These are phyloP conservation scores for Epinephelus awoara DNA, from an alignment of 2,797 vertebrate species.

Conservation along the genomic window DNA sequence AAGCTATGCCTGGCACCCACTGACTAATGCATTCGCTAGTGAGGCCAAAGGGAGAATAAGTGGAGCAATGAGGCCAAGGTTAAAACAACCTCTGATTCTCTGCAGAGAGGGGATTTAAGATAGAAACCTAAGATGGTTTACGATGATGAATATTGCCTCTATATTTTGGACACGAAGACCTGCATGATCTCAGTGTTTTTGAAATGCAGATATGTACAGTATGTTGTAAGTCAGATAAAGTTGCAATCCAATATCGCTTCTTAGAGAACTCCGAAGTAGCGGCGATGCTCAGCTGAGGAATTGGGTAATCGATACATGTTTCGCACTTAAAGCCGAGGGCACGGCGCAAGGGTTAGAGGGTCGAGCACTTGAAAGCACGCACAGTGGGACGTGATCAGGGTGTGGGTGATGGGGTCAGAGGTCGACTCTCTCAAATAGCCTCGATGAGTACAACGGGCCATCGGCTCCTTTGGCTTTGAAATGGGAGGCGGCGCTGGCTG, in stretches of 20 bases:
- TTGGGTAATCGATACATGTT: conserved; percentile 63
- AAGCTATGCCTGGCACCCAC: conserved; percentile 77
- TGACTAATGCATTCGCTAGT: conserved; percentile 72
- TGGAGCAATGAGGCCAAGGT: conserved; percentile 79
- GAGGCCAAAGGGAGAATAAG: conserved; percentile 70
- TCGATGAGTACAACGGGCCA: conserved; percentile 65
- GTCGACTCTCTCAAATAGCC: conserved; percentile 86
- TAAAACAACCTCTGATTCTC: conserved; percentile 66
- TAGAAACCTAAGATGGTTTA: conserved; percentile 35
- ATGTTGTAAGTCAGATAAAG: conserved; percentile 37
- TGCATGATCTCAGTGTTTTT: conserved; percentile 30
- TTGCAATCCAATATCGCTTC: conserved; percentile 37
- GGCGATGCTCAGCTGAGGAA: conserved; percentile 41
- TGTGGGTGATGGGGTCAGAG: conserved; percentile 84
- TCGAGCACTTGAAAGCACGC: conserved; percentile 78
- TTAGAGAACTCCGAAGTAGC: conserved; percentile 12
- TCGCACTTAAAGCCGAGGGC: conserved; percentile 57
- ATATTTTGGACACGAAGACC: conserved; percentile 21
- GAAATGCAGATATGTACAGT: conserved; percentile 41
- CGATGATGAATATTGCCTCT: conserved; percentile 21
- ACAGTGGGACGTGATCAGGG: conserved; percentile 75
- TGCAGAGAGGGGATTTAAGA: conserved; percentile 53
- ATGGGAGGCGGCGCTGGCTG: conserved; percentile 75
- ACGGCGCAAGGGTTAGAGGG: conserved; percentile 58
- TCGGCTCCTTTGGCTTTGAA: conserved; percentile 88